Evolutionary conservation across 1,140 invertebrate genomes (phyloP), one percentile per base, ranked within the genome.

Genomic region (Pachyrhynchus sulphureomaculatus): DNA sequence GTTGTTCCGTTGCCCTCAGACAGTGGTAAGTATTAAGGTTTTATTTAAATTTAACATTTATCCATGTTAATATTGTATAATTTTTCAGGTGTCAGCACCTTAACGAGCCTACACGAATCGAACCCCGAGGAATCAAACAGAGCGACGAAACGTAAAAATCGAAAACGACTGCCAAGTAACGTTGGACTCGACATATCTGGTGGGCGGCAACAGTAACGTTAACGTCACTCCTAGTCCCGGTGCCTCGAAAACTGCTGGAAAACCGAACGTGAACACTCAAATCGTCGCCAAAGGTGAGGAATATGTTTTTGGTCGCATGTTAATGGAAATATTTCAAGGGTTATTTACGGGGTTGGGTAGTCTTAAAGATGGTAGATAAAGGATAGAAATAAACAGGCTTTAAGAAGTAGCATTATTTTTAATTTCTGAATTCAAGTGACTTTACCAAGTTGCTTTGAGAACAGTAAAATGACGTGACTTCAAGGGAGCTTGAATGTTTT

Each of bases 251-350:
- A 44, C 17, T 51, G 37, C 29, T 34, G 62, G 29, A 18, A 61
- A 58, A 52, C 18, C 33, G 18, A 56, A 36, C 20, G 51, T 53
- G 18, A 53, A 62, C 29, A 52, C 45, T n/a, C 51, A 63, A 21
- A 21, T 65, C n/a, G 59, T 67, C 20, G 54, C 59, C 36, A 65
- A 69, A 69, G 67, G 67, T 69, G 67, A 62, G 67, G 51, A 66
- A 47, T 68, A 64, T 59, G n/a, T n/a, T n/a, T 56, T 68, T 49
- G 53, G 57, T 24, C 64, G 37, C 4, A 17, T 60, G 5, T 37
- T 55, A 17, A 21, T 61, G 18, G 67, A 68, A 48, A 54, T 68
- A 18, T 64, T 68, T n/a, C 36, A 63, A 12, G 66, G 66, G 2
- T 41, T 68, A 9, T 62, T 68, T 52, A 39, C 23, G 6, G 45